Evolutionary conservation across 2,113 vertebrate species (phyloP), one percentile per base, ranked within the genome.

Genomic region (Eretmochelys imbricata): DNA sequence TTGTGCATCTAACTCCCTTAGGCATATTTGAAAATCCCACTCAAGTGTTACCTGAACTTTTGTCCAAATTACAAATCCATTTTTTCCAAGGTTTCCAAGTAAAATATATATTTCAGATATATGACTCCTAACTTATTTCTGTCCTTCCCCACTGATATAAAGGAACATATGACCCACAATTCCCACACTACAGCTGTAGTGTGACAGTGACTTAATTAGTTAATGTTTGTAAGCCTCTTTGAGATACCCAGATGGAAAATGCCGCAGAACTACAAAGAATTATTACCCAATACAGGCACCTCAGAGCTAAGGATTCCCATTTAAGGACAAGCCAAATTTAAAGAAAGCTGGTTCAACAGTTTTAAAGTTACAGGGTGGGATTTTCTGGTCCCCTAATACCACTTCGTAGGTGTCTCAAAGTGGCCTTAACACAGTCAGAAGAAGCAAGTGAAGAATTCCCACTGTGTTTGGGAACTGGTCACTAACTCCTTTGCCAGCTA

Each of bases 31-130:
- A n/a, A 69, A 69, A 50, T 55, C 12, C 25, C 57, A 4, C 31
- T 87, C 88, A 22, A 0, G 0, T 75, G 54, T 4, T 84, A 20
- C 76, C 75, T 54, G 16, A 90, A 79, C 65, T 83, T 92, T 57
- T 83, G 82, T 81, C 87, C 92, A 50, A 35, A 51, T 65, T 55
- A 17, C 79, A 89, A 94, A 93, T 92, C 55, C 79, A 59, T 31
- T 89, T 86, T 86, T 3, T 85, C 50, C 83, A 88, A 88, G 89
- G 50, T 69, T 78, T 91, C 93, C 87, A 93, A 88, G 22, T 84
- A 91, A 93, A 8, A 83, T 89, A 35, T 51, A 14, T n/a, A 87
- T 35, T 5, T 6, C 17, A 6, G 1, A 4, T 7, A 13, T 13
- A 25, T 25, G 53, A 6, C 53, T 48, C 2, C 83, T 57, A 62